These are phyloP conservation scores for Hirtodrosophila confusa DNA, from an alignment of 2,888 invertebrate species.

Conservation along the genomic window DNA sequence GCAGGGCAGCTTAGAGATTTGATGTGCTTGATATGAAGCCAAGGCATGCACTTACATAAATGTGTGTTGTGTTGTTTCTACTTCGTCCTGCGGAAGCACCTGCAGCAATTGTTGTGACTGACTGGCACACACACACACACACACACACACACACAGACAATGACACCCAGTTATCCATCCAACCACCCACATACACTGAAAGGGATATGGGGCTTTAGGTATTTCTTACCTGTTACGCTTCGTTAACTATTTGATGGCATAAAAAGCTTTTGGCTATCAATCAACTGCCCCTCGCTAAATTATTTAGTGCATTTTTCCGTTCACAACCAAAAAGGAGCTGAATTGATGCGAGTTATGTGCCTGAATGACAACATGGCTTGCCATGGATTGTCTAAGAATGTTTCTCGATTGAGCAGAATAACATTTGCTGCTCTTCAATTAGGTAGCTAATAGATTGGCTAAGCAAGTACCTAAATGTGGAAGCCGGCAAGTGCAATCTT, in stretches of 20 bases:
- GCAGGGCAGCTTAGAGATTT: neutral
- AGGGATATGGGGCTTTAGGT: conserved; percentile 21
- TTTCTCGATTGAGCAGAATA: neutral
- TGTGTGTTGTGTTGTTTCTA: conserved; percentile 6
- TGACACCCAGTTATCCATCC: neutral
- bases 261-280: conserved; percentile 75
- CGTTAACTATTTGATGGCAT: conserved; percentile 69
- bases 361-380: conserved; percentile 5
- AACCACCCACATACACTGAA: conserved; percentile 4
- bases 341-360: conserved; percentile 13
- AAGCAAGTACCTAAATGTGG: neutral
- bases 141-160: neutral
- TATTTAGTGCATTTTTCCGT: conserved; percentile 53
- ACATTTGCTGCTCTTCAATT: conserved; percentile 32
- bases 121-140: neutral
- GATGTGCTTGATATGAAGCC: conserved; percentile 2
- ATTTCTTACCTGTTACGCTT: conserved; percentile 72
- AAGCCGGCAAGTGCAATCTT: conserved; percentile 2
- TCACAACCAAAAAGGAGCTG: conserved; percentile 3
- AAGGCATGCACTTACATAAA: conserved; percentile 1
- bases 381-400: no score
- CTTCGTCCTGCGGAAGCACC: conserved; percentile 4
- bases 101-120: conserved; percentile 31
- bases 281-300: conserved; percentile 62
- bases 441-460: conserved; percentile 27